Evolutionary conservation across 1,140 invertebrate species (phyloP).

Genomic region (Trigoniulus corallinus): DNA sequence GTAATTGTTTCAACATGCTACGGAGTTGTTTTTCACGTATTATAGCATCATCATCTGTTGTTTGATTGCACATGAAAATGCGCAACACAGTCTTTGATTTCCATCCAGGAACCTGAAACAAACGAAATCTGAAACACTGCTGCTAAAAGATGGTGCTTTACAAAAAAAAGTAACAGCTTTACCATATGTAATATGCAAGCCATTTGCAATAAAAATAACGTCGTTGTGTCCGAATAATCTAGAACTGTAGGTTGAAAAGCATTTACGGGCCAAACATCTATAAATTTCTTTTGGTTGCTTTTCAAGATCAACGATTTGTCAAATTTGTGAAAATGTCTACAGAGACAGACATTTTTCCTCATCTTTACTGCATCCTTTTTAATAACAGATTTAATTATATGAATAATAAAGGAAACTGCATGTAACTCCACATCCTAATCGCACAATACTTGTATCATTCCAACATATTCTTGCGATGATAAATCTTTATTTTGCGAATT

Average conservation of each 20-base stretch:
- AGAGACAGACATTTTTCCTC: conserved; percentile 88
- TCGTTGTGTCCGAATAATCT: conserved; percentile 59
- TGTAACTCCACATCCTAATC: too few relatives aligned
- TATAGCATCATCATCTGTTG: conserved; percentile 26
- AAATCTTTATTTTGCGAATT: conserved; percentile 18
- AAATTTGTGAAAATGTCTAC: conserved; percentile 71
- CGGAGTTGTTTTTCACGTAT: conserved; percentile 32
- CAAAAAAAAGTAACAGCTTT: conserved; percentile 29
- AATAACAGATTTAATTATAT: too few relatives aligned
- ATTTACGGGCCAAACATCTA: conserved; percentile 95
- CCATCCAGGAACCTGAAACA: conserved; percentile 27
- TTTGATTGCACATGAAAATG: conserved; percentile 53
- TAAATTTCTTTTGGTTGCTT: conserved; percentile 43
- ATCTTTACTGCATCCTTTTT: conserved; percentile 65
- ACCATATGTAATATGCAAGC: conserved; percentile 94
- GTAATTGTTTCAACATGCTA: conserved; percentile 31
- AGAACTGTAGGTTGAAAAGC: conserved; percentile 56
- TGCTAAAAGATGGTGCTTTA: conserved; percentile 14
- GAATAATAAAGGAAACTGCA: too few relatives aligned
- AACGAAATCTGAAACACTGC: conserved; percentile 27
- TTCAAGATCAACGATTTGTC: conserved; percentile 33
- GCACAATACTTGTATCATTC: conserved; percentile 43
- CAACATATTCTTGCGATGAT: conserved; percentile 56
- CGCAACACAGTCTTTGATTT: conserved; percentile 66
- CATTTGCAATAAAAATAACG: conserved; percentile 88